phyloP scores from a whole-genome alignment of 2,888 invertebrate genomes.

The Pristionchus maxplancki region DNA sequence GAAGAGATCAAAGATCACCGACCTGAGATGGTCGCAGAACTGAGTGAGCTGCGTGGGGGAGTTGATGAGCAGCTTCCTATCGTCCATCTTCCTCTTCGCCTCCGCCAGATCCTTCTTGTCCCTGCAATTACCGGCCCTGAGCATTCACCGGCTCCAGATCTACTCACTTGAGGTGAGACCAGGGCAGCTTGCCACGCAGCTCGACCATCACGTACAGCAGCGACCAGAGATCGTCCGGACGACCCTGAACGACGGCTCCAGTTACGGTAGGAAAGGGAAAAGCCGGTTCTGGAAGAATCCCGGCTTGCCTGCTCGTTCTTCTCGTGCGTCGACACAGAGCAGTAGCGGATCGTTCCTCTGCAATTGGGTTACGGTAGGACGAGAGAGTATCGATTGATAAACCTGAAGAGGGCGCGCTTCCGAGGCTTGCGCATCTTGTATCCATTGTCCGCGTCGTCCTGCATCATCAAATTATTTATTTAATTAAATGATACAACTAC shows the following conservation, averaged over 20 bases:
- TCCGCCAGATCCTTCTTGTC: conserved; percentile 48
- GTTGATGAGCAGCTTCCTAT: conserved; percentile 33
- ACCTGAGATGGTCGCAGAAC: conserved; percentile 48
- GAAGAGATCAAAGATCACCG: conserved; percentile 11
- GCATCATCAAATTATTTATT: background rate
- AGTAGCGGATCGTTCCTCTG: conserved; percentile 52
- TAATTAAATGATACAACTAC: too few species aligned
- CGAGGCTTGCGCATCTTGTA: conserved; percentile 50
- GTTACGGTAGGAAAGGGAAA: conserved; percentile 6
- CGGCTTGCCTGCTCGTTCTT: conserved; percentile 41
- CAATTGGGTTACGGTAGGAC: background rate
- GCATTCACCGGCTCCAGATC: background rate
- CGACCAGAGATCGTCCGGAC: conserved; percentile 51
- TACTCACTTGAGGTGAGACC: conserved; percentile 47
- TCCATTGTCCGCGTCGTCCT: background rate
- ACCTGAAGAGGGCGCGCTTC: conserved; percentile 47
- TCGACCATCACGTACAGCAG: conserved; percentile 51
- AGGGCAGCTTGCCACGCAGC: conserved; percentile 43
- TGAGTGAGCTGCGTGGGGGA: background rate
- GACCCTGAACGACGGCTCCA: background rate
- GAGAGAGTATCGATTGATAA: background rate
- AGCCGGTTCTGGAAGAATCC: background rate
- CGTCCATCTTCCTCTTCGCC: background rate
- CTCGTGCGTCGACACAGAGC: conserved; percentile 42
- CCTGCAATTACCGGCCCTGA: conserved; percentile 1